A percentile compares a stretch with the other conserved stretches of the same genome.
Conservation (phyloP, 2,797 vertebrate species). For the Mormyrus hasselquistii region DNA sequence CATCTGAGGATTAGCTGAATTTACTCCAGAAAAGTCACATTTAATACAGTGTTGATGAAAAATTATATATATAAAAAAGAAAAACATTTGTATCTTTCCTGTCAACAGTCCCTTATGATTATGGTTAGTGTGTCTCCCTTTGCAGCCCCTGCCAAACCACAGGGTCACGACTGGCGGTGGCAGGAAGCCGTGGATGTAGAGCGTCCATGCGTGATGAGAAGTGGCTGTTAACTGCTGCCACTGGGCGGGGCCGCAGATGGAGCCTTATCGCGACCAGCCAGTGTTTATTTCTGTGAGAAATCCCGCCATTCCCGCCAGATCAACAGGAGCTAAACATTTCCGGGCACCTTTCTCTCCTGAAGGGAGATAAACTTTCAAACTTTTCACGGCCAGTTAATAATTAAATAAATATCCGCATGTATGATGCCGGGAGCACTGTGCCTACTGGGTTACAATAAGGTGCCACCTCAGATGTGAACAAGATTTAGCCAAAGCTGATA, state of each 20-base stretch:
- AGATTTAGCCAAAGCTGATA: neutral
- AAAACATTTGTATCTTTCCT: neutral
- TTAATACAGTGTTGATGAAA: neutral
- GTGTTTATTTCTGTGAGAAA: neutral
- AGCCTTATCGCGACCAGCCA: neutral
- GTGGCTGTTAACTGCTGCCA: constrained; percentile 30
- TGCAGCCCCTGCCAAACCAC: neutral
- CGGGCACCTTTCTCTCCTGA: neutral
- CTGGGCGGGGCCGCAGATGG: neutral
- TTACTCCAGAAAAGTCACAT: neutral
- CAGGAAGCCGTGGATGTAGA: constrained; percentile 45
- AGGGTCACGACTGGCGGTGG: neutral
- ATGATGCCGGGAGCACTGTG: neutral
- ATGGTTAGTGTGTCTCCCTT: neutral
- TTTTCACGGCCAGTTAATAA: neutral
- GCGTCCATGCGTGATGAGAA: constrained; percentile 41
- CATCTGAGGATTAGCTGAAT: neutral
- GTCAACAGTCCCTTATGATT: neutral
- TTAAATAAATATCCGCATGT: neutral
- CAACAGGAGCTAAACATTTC: neutral
- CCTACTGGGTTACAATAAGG: neutral
- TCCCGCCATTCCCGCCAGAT: neutral
- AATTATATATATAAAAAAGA: neutral
- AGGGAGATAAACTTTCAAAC: neutral
- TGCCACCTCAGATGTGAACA: neutral